These are phyloP conservation scores for Timema podura DNA, from an alignment of 2,888 invertebrate genomes.

Conservation along the genomic window DNA sequence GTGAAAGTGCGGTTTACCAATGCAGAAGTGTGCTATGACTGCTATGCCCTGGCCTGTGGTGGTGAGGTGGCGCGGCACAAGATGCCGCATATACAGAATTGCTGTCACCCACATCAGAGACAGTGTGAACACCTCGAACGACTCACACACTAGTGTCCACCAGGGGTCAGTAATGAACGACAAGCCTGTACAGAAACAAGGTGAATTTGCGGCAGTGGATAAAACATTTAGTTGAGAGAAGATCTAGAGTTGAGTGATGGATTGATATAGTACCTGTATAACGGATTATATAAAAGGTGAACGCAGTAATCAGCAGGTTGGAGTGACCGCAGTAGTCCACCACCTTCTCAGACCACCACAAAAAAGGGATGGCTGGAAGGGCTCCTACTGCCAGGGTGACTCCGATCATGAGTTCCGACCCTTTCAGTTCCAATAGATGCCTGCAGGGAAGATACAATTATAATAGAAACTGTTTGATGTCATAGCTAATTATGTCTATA, in stretches of 20 bases:
- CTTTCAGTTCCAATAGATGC: slow-evolving; percentile 56
- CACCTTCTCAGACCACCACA: slow-evolving; percentile 75
- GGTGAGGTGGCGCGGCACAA: slow-evolving; percentile 71
- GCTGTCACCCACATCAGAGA: slow-evolving; percentile 77
- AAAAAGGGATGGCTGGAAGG: slow-evolving; percentile 63
- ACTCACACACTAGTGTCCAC: slow-evolving; percentile 65
- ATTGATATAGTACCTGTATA: slow-evolving; percentile 55
- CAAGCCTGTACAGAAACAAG: slow-evolving; percentile 48
- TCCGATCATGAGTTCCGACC: slow-evolving; percentile 57
- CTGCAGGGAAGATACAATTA: slow-evolving; percentile 42
- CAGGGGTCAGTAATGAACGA: slow-evolving; percentile 54
- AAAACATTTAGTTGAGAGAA: not conserved
- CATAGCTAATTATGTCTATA: too few relatives aligned
- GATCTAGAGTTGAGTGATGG: not conserved
- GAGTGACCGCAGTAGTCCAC: slow-evolving; percentile 81
- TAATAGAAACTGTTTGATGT: too few relatives aligned
- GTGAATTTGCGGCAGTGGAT: not conserved
- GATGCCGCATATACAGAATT: slow-evolving; percentile 74
- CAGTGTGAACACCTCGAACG: slow-evolving; percentile 69
- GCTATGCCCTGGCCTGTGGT: slow-evolving; percentile 74
- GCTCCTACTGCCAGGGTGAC: slow-evolving; percentile 64
- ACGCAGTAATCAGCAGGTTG: slow-evolving; percentile 77
- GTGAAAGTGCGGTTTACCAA: slow-evolving; percentile 47
- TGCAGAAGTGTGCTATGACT: slow-evolving; percentile 74
- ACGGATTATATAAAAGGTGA: slow-evolving; percentile 73